Percentiles rank a stretch among this genome's conserved stretches.
Conservation (phyloP, 2,888 invertebrate genomes). For the Stenotaenia linearis region DNA sequence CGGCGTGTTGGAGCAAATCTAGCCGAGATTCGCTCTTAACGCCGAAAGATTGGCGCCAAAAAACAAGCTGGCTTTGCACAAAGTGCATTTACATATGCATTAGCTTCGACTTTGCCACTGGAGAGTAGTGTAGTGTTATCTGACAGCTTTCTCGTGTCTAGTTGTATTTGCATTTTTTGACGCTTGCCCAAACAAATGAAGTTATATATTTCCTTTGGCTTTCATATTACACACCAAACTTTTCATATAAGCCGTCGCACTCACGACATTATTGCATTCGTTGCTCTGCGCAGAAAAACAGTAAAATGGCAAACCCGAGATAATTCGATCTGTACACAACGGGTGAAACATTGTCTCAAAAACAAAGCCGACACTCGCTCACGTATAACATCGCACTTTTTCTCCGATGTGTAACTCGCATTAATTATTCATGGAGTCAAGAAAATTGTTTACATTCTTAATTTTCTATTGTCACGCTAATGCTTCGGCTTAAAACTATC, state of each 20-base stretch:
- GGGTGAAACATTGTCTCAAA: too few relatives aligned
- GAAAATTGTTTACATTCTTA: too few relatives aligned
- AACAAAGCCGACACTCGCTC: background rate
- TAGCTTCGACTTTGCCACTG: background rate
- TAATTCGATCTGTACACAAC: background rate
- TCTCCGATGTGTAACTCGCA: too few relatives aligned
- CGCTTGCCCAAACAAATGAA: background rate
- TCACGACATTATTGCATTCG: background rate
- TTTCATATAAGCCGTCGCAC: background rate
- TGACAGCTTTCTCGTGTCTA: background rate
- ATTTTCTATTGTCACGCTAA: background rate
- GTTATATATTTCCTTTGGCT: background rate
- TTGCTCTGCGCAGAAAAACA: background rate
- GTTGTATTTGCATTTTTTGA: slow-evolving; percentile 4
- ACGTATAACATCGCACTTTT: too few relatives aligned
- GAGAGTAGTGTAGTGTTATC: background rate
- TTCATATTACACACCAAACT: background rate
- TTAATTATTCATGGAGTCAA: too few relatives aligned
- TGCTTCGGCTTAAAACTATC: background rate
- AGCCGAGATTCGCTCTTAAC: background rate
- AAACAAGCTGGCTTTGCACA: background rate
- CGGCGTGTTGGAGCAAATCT: background rate
- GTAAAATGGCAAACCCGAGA: background rate
- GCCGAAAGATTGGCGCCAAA: background rate
- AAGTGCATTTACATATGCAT: slow-evolving; percentile 9